Conservation (phyloP, 1,140 invertebrate genomes). For the Ostrea denselamellosa region DNA sequence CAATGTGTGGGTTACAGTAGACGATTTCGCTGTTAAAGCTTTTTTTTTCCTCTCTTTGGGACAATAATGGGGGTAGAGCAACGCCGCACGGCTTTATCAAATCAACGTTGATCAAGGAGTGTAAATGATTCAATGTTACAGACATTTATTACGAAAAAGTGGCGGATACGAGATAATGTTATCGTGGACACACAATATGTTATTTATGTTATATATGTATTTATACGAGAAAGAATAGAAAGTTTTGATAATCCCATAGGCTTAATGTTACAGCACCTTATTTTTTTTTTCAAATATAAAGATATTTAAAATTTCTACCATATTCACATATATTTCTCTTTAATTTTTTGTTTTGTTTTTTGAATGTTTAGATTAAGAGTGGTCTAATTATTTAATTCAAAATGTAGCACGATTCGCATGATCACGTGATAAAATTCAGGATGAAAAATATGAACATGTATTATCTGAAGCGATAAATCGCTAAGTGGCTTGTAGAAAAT, state of each 20-base stretch:
- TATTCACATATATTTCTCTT: no score
- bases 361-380: no score
- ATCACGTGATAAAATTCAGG: no score
- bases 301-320: no score
- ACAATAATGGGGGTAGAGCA: not conserved
- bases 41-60: not conserved
- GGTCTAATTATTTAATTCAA: no score
- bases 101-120: not conserved
- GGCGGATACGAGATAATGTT: not conserved
- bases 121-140: not conserved
- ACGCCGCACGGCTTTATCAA: not conserved
- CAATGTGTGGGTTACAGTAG: not conserved
- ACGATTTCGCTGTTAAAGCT: not conserved
- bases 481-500: not conserved
- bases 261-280: not conserved
- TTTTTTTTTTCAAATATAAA: no score
- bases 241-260: not conserved
- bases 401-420: no score
- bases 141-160: not conserved
- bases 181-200: not conserved
- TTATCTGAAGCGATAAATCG: not conserved
- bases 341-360: not conserved
- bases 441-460: not conserved
- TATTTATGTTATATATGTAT: not conserved
- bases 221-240: not conserved